Percentiles rank a stretch among this genome's conserved stretches.
These are phyloP conservation scores for Nycteola revayana DNA, from an alignment of 2,888 invertebrate species.

Conservation along the genomic window DNA sequence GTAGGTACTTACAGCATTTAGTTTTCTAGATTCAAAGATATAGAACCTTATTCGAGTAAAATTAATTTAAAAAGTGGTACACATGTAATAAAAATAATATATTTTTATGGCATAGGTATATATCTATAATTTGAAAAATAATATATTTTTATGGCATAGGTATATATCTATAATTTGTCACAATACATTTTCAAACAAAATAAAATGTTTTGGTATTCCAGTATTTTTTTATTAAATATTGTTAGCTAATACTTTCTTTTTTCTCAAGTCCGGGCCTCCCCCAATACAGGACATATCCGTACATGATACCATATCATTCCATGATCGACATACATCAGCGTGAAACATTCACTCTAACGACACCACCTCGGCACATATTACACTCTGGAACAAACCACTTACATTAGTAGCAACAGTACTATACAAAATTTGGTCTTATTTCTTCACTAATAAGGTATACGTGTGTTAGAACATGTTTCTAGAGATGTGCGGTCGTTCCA, in stretches of 20 bases:
- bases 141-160: too few species aligned
- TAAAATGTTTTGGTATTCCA: too few species aligned
- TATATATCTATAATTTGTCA: too few species aligned
- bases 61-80: too few species aligned
- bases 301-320: slow-evolving; percentile 37
- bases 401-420: neutral
- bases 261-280: slow-evolving; percentile 35
- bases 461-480: neutral
- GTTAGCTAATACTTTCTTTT: neutral
- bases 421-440: neutral
- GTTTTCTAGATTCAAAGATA: too few species aligned
- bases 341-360: slow-evolving; percentile 59
- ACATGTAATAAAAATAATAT: too few species aligned
- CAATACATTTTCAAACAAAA: too few species aligned
- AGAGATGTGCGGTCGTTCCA: neutral
- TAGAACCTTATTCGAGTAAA: too few species aligned
- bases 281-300: slow-evolving; percentile 51
- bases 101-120: too few species aligned
- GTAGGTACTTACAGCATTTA: too few species aligned
- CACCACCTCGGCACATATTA: slow-evolving; percentile 13
- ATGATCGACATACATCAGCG: slow-evolving; percentile 34
- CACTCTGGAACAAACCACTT: neutral
- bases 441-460: neutral
- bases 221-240: too few species aligned
- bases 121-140: too few species aligned